These are phyloP conservation scores for Leptobrachium leishanense DNA, from an alignment of 2,113 vertebrate species.

Conservation along the genomic window DNA sequence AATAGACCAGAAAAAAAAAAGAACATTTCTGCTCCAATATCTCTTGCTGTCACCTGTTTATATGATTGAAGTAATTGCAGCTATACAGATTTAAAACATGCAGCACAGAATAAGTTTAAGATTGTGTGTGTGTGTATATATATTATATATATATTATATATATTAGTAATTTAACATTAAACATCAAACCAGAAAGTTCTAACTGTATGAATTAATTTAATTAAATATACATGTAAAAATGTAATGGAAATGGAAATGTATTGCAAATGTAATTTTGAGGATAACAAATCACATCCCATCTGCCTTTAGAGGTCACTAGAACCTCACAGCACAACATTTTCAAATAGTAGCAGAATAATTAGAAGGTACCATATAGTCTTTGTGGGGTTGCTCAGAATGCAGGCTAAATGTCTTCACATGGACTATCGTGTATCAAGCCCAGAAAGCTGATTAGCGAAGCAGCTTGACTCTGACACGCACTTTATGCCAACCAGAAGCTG, in stretches of 20 bases:
- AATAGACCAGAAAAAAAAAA: conserved; percentile 47
- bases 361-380: conserved; percentile 58
- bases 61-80: conserved; percentile 35
- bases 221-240: not conserved
- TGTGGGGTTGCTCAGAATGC: conserved; percentile 58
- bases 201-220: not conserved
- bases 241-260: not conserved
- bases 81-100: not conserved
- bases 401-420: conserved; percentile 80
- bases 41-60: conserved; percentile 56
- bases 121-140: not conserved
- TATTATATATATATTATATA: no score
- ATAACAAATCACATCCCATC: conserved; percentile 56
- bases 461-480: conserved; percentile 77
- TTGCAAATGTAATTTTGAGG: conserved; percentile 1
- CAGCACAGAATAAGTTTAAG: not conserved
- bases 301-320: conserved; percentile 98
- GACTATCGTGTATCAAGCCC: conserved; percentile 68
- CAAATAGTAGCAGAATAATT: conserved; percentile 62
- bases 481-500: conserved; percentile 71
- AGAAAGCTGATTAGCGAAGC: conserved; percentile 79
- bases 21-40: conserved; percentile 47
- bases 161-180: not conserved
- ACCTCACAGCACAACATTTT: conserved; percentile 79
- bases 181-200: not conserved